Evolutionary conservation across 2,113 vertebrate species (phyloP), one percentile per base, ranked within the genome.

Genomic region (Mugil cephalus): DNA sequence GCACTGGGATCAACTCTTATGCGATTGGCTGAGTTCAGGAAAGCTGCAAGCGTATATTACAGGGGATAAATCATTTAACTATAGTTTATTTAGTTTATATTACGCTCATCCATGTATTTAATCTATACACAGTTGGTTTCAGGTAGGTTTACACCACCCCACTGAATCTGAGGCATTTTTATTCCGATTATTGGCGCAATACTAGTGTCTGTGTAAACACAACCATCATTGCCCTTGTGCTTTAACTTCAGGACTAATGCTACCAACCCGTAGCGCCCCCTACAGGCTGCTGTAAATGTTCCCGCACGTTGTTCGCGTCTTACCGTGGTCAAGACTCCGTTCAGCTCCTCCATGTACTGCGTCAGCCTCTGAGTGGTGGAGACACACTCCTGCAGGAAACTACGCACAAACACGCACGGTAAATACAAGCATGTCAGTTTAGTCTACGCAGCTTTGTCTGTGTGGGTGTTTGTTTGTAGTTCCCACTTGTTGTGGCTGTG

Each of bases 341-440:
- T 88, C 77, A 91, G 81, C 77, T 90, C 86, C 24, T 91, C 88
- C 83, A 88, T 90, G 81, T 91, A 91, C 77, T 91, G 90, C 62
- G 89, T 91, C 62, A 91, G 13, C 81, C 77, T 79, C 55, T 86
- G 81, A 35, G 84, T 86, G 69, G 86, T 91, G 47, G 90, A 89
- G 2, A 87, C 85, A 42, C 90, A 91, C 72, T 91, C 89, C 88
- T 87, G 88, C 79, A 91, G 79, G 59, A 91, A 91, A 55, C 89
- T 91, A 56, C 21, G 74, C 52, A 77, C 40, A 82, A 61, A 81
- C 53, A 35, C 0, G 18, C 1, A 64, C 13, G 48, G 63, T 43
- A 19, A 45, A 51, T 30, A 13, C 0, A 43, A 8, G 6, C 7
- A 19, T 10, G 13, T 40, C 24, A 17, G 1, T 51, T 34, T 38